Evolutionary conservation across 2,797 vertebrate species (phyloP).

Genomic region (Enteromius argenteus): DNA sequence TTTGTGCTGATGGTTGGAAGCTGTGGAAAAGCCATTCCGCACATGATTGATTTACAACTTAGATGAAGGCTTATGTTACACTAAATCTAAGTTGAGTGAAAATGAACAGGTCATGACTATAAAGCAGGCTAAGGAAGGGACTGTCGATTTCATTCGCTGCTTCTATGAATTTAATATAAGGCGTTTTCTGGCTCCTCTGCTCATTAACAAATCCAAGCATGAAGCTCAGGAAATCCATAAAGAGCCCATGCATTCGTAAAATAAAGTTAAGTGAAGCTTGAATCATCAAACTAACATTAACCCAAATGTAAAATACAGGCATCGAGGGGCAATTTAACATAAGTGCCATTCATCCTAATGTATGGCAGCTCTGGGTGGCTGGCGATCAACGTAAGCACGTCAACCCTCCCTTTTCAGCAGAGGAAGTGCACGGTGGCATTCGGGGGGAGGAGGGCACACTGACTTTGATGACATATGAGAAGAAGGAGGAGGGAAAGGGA

Average conservation of each 20-base stretch:
- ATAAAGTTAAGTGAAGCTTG: slow-evolving; percentile 35
- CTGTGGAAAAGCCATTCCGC: slow-evolving; percentile 37
- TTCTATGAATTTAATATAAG: slow-evolving; percentile 22
- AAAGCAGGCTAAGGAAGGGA: slow-evolving; percentile 17
- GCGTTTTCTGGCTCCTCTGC: slow-evolving; percentile 10
- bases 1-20: slow-evolving; percentile 39
- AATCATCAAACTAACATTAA: slow-evolving; percentile 56
- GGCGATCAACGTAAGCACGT: slow-evolving; percentile 65
- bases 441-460: slow-evolving; percentile 61
- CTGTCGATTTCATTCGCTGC: slow-evolving; percentile 27
- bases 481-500: slow-evolving; percentile 58
- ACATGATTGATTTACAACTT: slow-evolving; percentile 41
- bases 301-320: slow-evolving; percentile 53
- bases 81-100: slow-evolving; percentile 38
- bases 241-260: slow-evolving; percentile 49
- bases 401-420: slow-evolving; percentile 76
- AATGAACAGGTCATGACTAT: slow-evolving; percentile 37
- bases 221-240: slow-evolving; percentile 52
- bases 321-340: slow-evolving; percentile 64
- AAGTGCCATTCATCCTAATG: slow-evolving; percentile 72
- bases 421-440: slow-evolving; percentile 77
- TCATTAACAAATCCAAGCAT: slow-evolving; percentile 38
- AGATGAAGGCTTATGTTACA: slow-evolving; percentile 30
- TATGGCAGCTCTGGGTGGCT: slow-evolving; percentile 62
- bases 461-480: slow-evolving; percentile 74